Evolutionary conservation across 1,140 invertebrate genomes (phyloP).

Genomic region (Ctenoplectra terminalis): DNA sequence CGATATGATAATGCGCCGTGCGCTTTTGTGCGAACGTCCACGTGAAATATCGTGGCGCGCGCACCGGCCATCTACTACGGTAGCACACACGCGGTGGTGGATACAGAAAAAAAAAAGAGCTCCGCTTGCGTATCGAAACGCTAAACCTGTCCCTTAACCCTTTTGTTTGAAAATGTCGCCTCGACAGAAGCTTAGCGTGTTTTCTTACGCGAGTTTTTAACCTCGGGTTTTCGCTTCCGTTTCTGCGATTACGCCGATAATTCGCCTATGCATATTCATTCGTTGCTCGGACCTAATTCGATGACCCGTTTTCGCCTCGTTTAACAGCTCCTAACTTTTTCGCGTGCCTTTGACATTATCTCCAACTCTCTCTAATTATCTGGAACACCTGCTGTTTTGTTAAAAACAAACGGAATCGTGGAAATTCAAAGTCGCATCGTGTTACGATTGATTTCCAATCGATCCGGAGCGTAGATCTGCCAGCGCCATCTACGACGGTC

Average conservation of each 20-base stretch:
- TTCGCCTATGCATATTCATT: slow-evolving; percentile 25
- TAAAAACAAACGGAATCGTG: neutral
- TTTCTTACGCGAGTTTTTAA: neutral
- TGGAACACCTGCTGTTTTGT: neutral
- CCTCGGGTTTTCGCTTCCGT: neutral
- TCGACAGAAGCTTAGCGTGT: neutral
- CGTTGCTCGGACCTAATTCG: neutral
- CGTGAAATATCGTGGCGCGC: slow-evolving; percentile 41
- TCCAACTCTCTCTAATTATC: neutral
- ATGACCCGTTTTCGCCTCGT: neutral
- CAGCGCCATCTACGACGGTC: neutral
- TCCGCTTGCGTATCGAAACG: slow-evolving; percentile 13
- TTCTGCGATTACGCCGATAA: slow-evolving; percentile 28
- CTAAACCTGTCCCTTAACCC: slow-evolving; percentile 32
- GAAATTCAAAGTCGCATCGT: neutral
- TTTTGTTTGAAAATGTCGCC: slow-evolving; percentile 12
- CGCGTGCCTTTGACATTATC: neutral
- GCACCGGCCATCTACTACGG: neutral
- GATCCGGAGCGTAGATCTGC: neutral
- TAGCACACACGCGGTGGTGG: neutral
- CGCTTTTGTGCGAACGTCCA: slow-evolving; percentile 48
- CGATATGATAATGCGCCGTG: slow-evolving; percentile 53
- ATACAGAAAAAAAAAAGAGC: neutral
- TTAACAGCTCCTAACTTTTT: neutral
- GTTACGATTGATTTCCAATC: neutral